Percentiles rank a stretch among this genome's conserved stretches.
Evolutionary conservation across 2,888 invertebrate genomes (phyloP).

Genomic region (Dryobotodes eremita): DNA sequence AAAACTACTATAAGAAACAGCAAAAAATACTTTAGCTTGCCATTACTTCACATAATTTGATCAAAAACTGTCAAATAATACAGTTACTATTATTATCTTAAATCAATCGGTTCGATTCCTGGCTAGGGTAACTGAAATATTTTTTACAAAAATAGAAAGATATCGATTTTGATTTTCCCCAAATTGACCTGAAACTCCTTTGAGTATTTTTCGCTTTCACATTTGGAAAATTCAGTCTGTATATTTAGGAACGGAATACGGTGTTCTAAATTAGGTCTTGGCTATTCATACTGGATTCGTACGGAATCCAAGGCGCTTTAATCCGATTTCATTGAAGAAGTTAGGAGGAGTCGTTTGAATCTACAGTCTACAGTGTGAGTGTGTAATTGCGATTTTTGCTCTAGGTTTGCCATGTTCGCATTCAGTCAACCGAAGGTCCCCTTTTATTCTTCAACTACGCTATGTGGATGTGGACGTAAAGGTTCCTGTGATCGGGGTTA

Average conservation of each 20-base stretch:
- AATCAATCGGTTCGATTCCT: neutral
- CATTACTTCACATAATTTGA: neutral
- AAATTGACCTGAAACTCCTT: neutral
- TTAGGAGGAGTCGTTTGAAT: slow-evolving; percentile 36
- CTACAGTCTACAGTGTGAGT: neutral
- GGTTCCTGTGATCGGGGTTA: neutral
- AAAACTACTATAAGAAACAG: no score
- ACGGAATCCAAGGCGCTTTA: slow-evolving; percentile 27
- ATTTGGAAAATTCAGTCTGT: neutral
- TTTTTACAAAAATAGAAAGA: neutral
- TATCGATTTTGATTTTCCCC: neutral
- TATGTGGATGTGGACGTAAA: neutral
- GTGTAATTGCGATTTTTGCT: slow-evolving; percentile 1
- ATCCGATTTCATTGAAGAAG: slow-evolving; percentile 31
- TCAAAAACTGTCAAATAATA: neutral
- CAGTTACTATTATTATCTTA: neutral
- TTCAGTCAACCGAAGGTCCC: neutral
- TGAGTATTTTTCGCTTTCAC: neutral
- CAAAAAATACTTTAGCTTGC: neutral
- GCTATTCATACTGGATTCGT: slow-evolving; percentile 36
- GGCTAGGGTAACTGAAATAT: neutral
- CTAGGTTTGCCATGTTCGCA: neutral
- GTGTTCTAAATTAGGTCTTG: slow-evolving; percentile 38
- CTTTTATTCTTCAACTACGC: neutral
- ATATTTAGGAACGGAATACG: slow-evolving; percentile 5